Evolutionary conservation across 2,888 invertebrate species (phyloP), one percentile per base, ranked within the genome.

Genomic region (Pollenia amentaria): DNA sequence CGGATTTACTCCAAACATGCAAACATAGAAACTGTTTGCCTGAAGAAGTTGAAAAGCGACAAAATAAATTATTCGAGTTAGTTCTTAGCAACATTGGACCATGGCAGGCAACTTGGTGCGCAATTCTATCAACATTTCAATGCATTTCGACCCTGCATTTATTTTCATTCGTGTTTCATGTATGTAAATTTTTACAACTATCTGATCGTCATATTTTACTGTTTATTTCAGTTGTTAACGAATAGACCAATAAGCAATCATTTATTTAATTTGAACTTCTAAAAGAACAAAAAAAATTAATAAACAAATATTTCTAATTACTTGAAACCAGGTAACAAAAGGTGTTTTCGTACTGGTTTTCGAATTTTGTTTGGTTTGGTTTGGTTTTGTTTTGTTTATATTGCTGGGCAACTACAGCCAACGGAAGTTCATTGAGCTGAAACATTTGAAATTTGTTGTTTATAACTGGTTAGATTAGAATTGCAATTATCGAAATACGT

Each of bases 141-240:
- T 93, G 95, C 84, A 94, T 95, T 21, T 95, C 95, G 90, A 95
- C 95, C 21, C 95, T 95, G 94, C 95, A 95, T 91, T 95, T 95
- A 87, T 95, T 95, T 91, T 93, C 94, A 10, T 94, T 94, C 78
- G 95, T 95, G 6, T 95, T 95, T 90, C 93, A 93, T 89, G 93
- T 93, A 89, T 92, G 92, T 90, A 55, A 48, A 55, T 40, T 73
- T 29, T 38, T 12, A 40, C 29, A 7, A 44, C 29, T 21, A 53
- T 55, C 46, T 60, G n/a, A 7, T 11, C 8, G 38, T n/a, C 18
- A 21, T 70, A n/a, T 53, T 53, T 51, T 51, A 16, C 8, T 44
- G 53, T 77, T 65, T 29, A 6, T 29, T 48, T 48, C 42, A 48
- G 75, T 64, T n/a, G 75, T 42, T 76, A 51, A 62, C 44, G 48